Evolutionary conservation across 2,113 vertebrate genomes (phyloP), one percentile per base, ranked within the genome.

Genomic region (Catagonus wagneri): DNA sequence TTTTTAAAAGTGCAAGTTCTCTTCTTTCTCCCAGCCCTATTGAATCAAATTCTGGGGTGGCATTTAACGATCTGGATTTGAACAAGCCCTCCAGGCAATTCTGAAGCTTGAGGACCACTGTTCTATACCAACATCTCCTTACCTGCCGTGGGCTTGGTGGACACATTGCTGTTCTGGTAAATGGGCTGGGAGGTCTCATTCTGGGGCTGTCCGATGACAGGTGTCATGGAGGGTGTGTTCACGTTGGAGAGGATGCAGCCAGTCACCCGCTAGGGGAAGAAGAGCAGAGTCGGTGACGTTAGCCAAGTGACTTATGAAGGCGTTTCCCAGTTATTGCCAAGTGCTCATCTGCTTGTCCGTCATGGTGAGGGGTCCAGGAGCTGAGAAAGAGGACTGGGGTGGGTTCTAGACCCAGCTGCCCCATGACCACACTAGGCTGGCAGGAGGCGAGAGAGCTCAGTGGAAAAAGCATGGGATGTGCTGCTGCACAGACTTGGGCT

Each of bases 191-290:
- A 93, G 61, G 98, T 98, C 98, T 99, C 98, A 0, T 99, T 99
- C 95, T 99, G 99, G 39, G 99, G 99, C 98, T 99, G 99, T 92
- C 99, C 99, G 0, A 99, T 99, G 98, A 99, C 99, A 0, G 99
- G 99, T 8, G 99, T 99, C 92, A 99, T 98, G 66, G 99, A 99
- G 0, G 99, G 99, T 0, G 99, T 99, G 98, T 99, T 99, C 97
- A 99, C 99, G 0, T 99, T 99, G 95, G 99, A 99, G 80, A 99
- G 99, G 97, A 99, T 99, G 87, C 99, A 99, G 94, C 99, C 99
- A 13, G 99, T 99, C 98, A 99, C 99, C 98, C 99, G 99, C 99
- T 99, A 97, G 27, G 39, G 32, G 60, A 74, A 68, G 97, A 94
- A 44, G 63, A 0, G 39, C 11, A 32, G 52, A 66, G 65, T 69